Percentiles rank a stretch among this genome's conserved stretches.
Evolutionary conservation across 1,140 invertebrate species (phyloP).

Genomic region (Aplysia californica): DNA sequence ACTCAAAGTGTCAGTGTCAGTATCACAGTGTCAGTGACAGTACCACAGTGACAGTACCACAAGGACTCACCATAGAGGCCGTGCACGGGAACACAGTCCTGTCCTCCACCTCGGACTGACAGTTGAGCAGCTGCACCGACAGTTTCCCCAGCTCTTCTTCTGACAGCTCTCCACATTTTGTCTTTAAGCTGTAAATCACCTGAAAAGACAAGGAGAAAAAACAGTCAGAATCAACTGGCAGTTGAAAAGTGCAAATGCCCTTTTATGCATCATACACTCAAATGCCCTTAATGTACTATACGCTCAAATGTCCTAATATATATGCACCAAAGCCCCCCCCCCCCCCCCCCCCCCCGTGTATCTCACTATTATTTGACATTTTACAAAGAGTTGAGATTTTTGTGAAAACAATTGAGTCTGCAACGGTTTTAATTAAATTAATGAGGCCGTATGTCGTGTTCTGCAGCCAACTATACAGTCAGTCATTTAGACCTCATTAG

Average conservation of each 20-base stretch:
- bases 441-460: too few relatives aligned
- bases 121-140: conserved; percentile 78
- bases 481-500: too few relatives aligned
- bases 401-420: not conserved
- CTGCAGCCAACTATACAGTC: too few relatives aligned
- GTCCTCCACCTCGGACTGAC: conserved; percentile 76
- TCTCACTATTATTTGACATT: too few relatives aligned
- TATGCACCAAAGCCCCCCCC: not conserved
- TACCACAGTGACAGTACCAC: too few relatives aligned
- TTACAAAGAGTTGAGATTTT: not conserved
- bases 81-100: conserved; percentile 74
- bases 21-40: too few relatives aligned
- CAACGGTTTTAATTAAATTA: too few relatives aligned
- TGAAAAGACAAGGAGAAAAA: conserved; percentile 2
- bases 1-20: too few relatives aligned
- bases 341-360: too few relatives aligned
- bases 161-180: conserved; percentile 67
- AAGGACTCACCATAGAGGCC: conserved; percentile 73
- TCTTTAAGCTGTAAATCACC: conserved; percentile 55
- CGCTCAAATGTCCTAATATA: not conserved
- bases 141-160: conserved; percentile 78
- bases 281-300: not conserved
- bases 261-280: not conserved
- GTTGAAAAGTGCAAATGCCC: not conserved
- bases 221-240: not conserved